These are phyloP conservation scores for Drosophila nikananu DNA, from an alignment of 1,140 invertebrate species.

Conservation along the genomic window DNA sequence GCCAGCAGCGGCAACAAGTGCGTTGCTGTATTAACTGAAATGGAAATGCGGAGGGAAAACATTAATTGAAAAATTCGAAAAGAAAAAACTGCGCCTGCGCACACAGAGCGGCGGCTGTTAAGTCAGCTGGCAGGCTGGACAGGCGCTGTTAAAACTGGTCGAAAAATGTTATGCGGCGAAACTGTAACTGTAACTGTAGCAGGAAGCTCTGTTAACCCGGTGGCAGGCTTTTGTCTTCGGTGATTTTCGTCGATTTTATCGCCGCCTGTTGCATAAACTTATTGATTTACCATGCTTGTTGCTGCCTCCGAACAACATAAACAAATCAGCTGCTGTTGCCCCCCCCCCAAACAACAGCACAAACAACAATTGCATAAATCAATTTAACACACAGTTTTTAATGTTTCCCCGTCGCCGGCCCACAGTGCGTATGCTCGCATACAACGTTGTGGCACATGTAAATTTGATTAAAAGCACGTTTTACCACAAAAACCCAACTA, in stretches of 20 bases:
- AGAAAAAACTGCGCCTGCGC: slow-evolving; percentile 15
- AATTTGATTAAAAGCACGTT: slow-evolving; percentile 83
- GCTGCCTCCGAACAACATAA: slow-evolving; percentile 73
- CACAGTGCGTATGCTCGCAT: slow-evolving; percentile 68
- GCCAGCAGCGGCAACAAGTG: slow-evolving; percentile 48
- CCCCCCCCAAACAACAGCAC: no score
- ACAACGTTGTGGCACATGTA: slow-evolving; percentile 67
- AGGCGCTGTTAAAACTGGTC: slow-evolving; percentile 53
- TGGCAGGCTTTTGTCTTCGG: slow-evolving; percentile 63
- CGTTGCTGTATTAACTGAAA: slow-evolving; percentile 67
- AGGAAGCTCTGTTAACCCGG: slow-evolving; percentile 58
- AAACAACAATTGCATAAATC: slow-evolving; percentile 84
- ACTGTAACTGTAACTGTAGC: slow-evolving; percentile 42
- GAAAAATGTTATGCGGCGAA: slow-evolving; percentile 41
- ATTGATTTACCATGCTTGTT: slow-evolving; percentile 71
- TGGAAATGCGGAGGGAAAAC: slow-evolving; percentile 46
- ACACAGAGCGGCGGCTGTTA: slow-evolving; percentile 27
- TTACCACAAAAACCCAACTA: slow-evolving; percentile 55
- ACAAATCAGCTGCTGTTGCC: slow-evolving; percentile 75
- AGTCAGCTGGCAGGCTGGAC: background rate
- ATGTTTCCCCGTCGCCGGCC: slow-evolving; percentile 50
- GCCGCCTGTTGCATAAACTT: slow-evolving; percentile 75
- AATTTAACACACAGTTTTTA: slow-evolving; percentile 67
- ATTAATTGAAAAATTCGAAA: slow-evolving; percentile 67
- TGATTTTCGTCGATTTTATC: slow-evolving; percentile 74